Base-by-base conservation (phyloP, 2,888 invertebrate species). In the Crepidodera aurea region DNA sequence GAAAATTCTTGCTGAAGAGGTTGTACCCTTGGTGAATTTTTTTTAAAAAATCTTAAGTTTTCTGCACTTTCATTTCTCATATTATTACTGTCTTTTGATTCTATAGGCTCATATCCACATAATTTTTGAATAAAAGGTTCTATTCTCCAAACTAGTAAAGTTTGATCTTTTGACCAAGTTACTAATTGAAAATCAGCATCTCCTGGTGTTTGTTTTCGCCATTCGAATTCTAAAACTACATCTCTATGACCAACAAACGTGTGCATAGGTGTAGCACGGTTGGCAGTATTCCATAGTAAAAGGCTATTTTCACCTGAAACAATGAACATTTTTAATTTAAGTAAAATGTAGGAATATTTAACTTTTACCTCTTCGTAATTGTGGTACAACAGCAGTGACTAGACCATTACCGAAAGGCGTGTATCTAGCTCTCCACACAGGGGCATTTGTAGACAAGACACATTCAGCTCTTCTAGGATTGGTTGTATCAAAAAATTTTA, bases 111-210 rank as follows among this genome's bases (percentile, higher is more conserved):
- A 71, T 90, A 87, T 39, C 90, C 87, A 77, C 93, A 93, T 75
- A 92, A 83, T 82, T 93, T 93, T 71, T 94, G 88, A 66, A 96
- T 83, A 62, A 90, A 89, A 37, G 92, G 89, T 77, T 94, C 94
- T 75, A 96, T 92, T 75, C 90, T 89, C 93, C 96, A 97, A 16
- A 96, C 89, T 54, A 96, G 86, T 34, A 98, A 83, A 10, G 91
- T 93, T 77, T 96, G 95, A 83, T 98, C 97, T 76, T 94, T 89
- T 0, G 95, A 95, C 97, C 97, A 98, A 1, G 96, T 96, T 0
- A 97, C 90, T 44, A 98, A 83, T 78, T 97, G 94, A 75, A 89
- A 91, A 75, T 92, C 92, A 12, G 84, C 73, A 50, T 79, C 82
- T 63, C 83, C 83, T 32, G 77, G 74, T 69, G 82, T 83, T 74